phyloP scores from a whole-genome alignment of 2,797 vertebrate species.

The Esox masquinongy region DNA sequence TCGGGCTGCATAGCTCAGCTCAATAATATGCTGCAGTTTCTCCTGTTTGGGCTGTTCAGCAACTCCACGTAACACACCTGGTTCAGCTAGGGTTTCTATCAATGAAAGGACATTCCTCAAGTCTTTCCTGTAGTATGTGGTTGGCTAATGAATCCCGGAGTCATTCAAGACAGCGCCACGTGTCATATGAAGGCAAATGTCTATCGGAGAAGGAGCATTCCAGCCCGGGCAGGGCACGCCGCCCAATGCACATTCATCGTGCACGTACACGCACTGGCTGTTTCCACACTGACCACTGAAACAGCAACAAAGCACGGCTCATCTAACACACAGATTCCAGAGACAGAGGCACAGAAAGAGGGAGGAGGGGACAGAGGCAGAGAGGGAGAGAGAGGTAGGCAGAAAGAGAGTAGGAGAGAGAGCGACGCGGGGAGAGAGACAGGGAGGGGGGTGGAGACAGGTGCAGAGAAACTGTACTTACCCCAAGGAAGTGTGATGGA shows the following conservation, averaged over 20 bases:
- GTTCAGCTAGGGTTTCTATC: neutral
- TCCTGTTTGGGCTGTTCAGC: neutral
- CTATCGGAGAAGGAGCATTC: neutral
- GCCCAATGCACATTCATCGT: neutral
- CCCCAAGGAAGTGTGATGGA: neutral
- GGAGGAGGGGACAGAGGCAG: neutral
- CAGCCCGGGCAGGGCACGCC: neutral
- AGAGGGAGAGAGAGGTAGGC: neutral
- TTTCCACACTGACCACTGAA: neutral
- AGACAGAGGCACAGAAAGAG: neutral
- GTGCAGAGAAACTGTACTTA: neutral
- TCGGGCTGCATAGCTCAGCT: neutral
- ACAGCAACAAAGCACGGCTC: neutral
- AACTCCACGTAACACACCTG: neutral
- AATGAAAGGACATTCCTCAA: neutral
- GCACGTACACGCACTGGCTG: neutral
- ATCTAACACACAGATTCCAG: neutral
- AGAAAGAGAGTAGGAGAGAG: slow-evolving; percentile 13
- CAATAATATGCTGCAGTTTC: neutral
- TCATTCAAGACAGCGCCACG: neutral
- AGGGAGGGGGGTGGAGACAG: slow-evolving; percentile 15
- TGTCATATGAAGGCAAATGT: neutral
- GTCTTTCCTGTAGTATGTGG: neutral
- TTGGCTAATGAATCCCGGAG: neutral
- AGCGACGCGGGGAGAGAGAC: neutral